Conservation (phyloP, 2,113 vertebrate species). For the Siphamia tubifer region DNA sequence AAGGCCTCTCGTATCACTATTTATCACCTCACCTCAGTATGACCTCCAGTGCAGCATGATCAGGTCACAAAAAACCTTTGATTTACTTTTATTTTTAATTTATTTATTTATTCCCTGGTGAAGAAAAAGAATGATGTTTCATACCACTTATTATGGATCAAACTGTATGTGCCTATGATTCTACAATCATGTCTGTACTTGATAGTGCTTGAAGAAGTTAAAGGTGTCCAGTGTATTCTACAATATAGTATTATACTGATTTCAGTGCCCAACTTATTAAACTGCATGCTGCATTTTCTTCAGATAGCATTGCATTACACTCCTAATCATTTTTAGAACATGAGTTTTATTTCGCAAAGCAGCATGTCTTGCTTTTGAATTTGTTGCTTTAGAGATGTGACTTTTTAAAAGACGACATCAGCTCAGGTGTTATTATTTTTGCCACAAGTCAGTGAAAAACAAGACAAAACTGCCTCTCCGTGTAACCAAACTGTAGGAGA, state of each 20-base stretch:
- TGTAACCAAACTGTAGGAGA: background rate
- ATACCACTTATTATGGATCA: conserved; percentile 39
- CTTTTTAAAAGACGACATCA: conserved; percentile 20
- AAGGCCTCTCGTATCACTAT: conserved; percentile 7
- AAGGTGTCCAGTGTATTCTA: conserved; percentile 53
- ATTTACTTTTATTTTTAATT: conserved; percentile 50
- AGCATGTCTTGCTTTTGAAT: conserved; percentile 15
- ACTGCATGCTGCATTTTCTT: conserved; percentile 66
- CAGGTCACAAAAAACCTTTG: conserved; percentile 45
- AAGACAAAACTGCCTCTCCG: conserved; percentile 3
- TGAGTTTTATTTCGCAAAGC: conserved; percentile 20
- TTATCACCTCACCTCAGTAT: conserved; percentile 22
- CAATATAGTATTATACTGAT: conserved; percentile 46
- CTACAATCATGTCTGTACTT: conserved; percentile 66
- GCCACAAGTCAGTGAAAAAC: conserved; percentile 20
- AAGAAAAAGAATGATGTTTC: conserved; percentile 47
- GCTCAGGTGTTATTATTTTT: conserved; percentile 58
- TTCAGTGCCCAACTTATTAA: conserved; percentile 49
- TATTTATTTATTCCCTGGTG: conserved; percentile 72
- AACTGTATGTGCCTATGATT: conserved; percentile 74
- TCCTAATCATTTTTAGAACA: conserved; percentile 33
- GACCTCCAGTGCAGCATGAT: conserved; percentile 54
- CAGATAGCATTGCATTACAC: conserved; percentile 10
- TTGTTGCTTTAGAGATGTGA: conserved; percentile 12
- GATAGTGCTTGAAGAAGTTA: conserved; percentile 53